These are phyloP conservation scores for Cuculus canorus DNA, from an alignment of 2,797 vertebrate species.

Conservation along the genomic window DNA sequence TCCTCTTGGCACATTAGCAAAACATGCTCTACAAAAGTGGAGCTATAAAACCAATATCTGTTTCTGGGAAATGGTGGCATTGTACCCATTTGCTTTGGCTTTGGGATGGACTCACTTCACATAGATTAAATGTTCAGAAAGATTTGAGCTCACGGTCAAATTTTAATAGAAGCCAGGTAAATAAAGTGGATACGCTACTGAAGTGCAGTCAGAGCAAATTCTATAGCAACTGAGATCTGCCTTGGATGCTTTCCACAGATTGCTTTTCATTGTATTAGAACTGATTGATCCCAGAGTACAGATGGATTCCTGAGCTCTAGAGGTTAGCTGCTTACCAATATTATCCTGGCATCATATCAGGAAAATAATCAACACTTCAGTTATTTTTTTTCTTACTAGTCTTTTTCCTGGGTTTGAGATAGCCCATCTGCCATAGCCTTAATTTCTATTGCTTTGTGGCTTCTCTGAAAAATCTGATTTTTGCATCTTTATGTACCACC, in stretches of 20 bases:
- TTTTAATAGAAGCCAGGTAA: neutral
- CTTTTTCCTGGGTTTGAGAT: neutral
- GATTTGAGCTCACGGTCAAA: neutral
- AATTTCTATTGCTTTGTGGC: neutral
- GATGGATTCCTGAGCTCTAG: neutral
- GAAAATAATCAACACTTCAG: neutral
- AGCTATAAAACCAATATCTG: neutral
- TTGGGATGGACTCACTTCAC: neutral
- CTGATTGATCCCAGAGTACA: neutral
- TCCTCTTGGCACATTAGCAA: neutral
- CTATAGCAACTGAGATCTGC: neutral
- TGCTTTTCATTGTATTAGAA: neutral
- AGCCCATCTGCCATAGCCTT: neutral
- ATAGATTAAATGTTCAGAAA: neutral
- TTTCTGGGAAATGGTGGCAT: neutral
- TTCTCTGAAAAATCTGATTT: conserved; percentile 31
- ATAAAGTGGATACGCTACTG: neutral
- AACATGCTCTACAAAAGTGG: neutral
- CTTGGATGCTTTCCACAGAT: neutral
- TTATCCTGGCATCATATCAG: neutral
- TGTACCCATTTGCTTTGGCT: neutral
- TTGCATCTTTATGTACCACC: neutral
- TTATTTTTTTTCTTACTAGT: neutral
- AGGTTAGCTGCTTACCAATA: neutral
- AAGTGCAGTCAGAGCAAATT: neutral